These are phyloP conservation scores for Squalus acanthias DNA, from an alignment of 2,797 vertebrate genomes.

Conservation along the genomic window DNA sequence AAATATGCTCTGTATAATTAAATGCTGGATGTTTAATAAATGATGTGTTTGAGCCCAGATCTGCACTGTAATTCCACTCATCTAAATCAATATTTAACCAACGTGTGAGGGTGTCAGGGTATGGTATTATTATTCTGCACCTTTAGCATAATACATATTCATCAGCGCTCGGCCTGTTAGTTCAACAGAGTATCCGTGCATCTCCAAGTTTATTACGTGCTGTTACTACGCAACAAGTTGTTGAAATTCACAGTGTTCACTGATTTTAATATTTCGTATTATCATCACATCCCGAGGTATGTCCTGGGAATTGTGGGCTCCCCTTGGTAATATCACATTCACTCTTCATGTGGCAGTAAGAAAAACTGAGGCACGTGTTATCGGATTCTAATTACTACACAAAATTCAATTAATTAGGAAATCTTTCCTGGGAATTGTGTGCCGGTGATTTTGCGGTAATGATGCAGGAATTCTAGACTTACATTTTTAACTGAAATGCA, in stretches of 20 bases:
- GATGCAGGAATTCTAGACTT: background rate
- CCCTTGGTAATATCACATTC: background rate
- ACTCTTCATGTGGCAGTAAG: background rate
- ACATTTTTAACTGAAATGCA: background rate
- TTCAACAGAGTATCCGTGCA: background rate
- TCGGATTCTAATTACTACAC: background rate
- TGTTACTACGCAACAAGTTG: background rate
- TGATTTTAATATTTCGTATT: background rate
- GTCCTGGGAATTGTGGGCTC: background rate
- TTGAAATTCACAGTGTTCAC: background rate
- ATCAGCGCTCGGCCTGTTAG: background rate
- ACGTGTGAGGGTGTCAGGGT: background rate
- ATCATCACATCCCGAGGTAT: background rate
- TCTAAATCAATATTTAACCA: conserved; percentile 13
- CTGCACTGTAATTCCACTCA: background rate
- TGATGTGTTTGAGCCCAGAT: background rate
- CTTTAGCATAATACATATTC: background rate
- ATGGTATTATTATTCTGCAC: background rate
- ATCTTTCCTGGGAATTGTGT: background rate
- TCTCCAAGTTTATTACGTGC: background rate
- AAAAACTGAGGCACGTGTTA: background rate
- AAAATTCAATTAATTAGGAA: conserved; percentile 10
- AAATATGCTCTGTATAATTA: background rate
- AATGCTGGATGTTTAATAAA: background rate
- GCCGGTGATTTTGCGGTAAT: background rate